Base-by-base conservation (phyloP, 1,140 invertebrate species). In the Tetramorium alpestre region DNA sequence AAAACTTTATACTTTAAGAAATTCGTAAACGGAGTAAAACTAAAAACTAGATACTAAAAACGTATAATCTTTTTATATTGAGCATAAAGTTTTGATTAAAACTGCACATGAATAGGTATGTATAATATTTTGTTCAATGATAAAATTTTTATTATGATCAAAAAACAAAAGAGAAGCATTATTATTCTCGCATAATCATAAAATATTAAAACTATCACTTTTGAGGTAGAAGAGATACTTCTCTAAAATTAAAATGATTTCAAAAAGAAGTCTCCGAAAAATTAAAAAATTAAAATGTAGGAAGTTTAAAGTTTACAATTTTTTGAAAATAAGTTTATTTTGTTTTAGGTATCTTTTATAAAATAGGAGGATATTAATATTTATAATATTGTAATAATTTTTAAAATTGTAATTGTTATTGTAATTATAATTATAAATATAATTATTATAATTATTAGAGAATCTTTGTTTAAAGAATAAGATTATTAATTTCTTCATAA, bases 81-180 rank as follows among this genome's bases (percentile, higher is more conserved):
- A 33, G 5, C 11, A 33, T 47, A 62, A 77, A 64, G 3, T n/a
- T 62, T 77, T 60, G 16, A 77, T 81, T 38, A 38, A 51, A 81
- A 16, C 25, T 41, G 11, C 2, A 0, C 18, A 3, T 8, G 8
- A 11, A 0, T 38, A 33, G 28, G 2, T 33, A 38, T 65, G 16
- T 41, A 3, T 41, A 10, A 11, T 38, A 64, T 11, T 41, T 65
- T 10, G 1, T 65, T 41, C 41, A 64, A 33, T 38, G 5, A 18
- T 54, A 62, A 62, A 64, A 38, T 38, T 64, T 2, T 64, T n/a
- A 64, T 38, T 64, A 38, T 8, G n/a, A 16, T n/a, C 3, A 41
- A 18, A 51, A 25, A 18, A 2, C 18, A 28, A 69, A 6, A 51
- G 44, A 54, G 2, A 13, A 73, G 6, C 18, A 75, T 75, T 56